phyloP scores from a whole-genome alignment of 1,140 invertebrate genomes.

The Myzus persicae region DNA sequence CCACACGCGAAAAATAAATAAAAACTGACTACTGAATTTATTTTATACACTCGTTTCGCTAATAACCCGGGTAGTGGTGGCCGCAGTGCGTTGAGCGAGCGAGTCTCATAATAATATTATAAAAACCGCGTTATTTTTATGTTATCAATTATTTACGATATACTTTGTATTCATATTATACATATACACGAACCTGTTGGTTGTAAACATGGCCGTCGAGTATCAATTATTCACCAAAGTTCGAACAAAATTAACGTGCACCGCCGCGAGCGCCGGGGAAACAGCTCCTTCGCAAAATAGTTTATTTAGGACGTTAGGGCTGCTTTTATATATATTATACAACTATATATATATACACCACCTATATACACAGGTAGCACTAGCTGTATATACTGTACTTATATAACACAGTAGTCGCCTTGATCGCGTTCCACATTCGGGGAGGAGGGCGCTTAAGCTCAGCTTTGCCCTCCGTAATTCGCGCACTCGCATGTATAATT shows the following conservation, averaged over 20 bases:
- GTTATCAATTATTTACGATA: conserved; percentile 10
- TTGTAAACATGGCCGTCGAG: neutral
- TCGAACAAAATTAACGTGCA: neutral
- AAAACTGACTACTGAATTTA: neutral
- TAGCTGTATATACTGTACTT: neutral
- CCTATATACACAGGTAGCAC: neutral
- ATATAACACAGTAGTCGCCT: neutral
- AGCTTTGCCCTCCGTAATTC: neutral
- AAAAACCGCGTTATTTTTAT: neutral
- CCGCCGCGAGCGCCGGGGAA: neutral
- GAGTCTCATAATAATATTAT: conserved; percentile 11
- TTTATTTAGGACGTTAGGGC: conserved; percentile 49
- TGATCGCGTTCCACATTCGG: neutral
- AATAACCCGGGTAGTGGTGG: neutral
- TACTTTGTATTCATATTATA: conserved; percentile 9
- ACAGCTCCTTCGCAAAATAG: neutral
- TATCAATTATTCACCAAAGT: conserved; percentile 50
- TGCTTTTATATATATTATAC: conserved; percentile 10
- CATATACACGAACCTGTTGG: neutral
- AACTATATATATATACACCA: neutral
- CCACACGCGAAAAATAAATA: neutral
- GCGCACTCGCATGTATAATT: neutral
- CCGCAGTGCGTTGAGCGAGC: neutral
- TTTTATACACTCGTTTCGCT: neutral
- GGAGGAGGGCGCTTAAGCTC: neutral